A percentile compares a stretch with the other conserved stretches of the same genome.
These are phyloP conservation scores for Caenorhabditis plicata DNA, from an alignment of 2,888 invertebrate species.

Conservation along the genomic window DNA sequence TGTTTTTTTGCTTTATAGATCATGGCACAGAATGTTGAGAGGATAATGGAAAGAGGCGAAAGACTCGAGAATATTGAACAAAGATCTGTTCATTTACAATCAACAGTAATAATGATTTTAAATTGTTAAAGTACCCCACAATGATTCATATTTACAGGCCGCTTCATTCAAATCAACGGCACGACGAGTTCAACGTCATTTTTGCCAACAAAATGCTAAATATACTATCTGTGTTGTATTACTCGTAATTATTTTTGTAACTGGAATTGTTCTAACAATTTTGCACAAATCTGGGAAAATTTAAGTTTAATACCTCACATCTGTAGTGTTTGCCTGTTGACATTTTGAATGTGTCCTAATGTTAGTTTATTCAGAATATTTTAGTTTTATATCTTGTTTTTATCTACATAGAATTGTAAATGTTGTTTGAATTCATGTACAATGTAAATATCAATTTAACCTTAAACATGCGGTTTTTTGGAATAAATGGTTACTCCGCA, in stretches of 20 bases:
- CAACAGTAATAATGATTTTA: slow-evolving; percentile 36
- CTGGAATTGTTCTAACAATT: slow-evolving; percentile 16
- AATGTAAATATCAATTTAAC: too few species aligned
- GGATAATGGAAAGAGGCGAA: slow-evolving; percentile 62
- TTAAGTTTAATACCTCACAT: too few species aligned
- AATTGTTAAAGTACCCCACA: not conserved
- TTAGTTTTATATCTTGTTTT: not conserved
- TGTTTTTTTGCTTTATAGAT: slow-evolving; percentile 42
- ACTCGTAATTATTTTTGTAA: slow-evolving; percentile 22
- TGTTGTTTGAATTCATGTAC: too few species aligned
- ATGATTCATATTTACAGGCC: slow-evolving; percentile 26
- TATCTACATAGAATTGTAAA: not conserved
- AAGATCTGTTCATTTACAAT: slow-evolving; percentile 48
- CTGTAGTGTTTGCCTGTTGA: too few species aligned
- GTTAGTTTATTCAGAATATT: not conserved
- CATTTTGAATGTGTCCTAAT: too few species aligned
- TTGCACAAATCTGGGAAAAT: too few species aligned
- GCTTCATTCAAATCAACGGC: slow-evolving; percentile 58
- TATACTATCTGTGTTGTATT: slow-evolving; percentile 57
- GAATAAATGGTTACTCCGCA: too few species aligned
- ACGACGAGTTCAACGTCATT: slow-evolving; percentile 58
- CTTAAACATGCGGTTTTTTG: too few species aligned
- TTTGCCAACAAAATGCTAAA: slow-evolving; percentile 60
- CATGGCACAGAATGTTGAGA: slow-evolving; percentile 60
- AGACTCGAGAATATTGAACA: slow-evolving; percentile 57